Evolutionary conservation across 2,888 invertebrate genomes (phyloP).

Genomic region (Celastrina argiolus): DNA sequence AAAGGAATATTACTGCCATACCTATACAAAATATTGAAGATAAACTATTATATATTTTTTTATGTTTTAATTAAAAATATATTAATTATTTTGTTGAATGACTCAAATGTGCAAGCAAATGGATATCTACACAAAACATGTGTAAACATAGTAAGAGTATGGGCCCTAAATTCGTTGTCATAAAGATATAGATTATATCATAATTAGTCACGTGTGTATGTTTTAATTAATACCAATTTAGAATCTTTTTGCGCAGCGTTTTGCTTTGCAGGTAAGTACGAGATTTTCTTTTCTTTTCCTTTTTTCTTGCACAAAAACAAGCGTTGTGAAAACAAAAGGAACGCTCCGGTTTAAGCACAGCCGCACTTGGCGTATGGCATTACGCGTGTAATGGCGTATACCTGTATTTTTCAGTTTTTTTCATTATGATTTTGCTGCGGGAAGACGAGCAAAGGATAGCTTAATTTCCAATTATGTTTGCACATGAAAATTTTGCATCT

Average conservation of each 20-base stretch:
- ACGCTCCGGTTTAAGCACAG: conserved; percentile 32
- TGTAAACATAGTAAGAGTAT: background rate
- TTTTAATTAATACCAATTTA: conserved; percentile 17
- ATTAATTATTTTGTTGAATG: too few species aligned
- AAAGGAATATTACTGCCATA: too few species aligned
- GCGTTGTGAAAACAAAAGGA: conserved; percentile 32
- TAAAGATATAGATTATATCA: background rate
- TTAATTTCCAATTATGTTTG: background rate
- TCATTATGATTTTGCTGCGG: background rate
- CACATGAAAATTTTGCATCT: background rate
- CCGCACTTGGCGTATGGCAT: conserved; percentile 30
- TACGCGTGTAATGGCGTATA: conserved; percentile 5
- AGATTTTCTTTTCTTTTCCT: background rate
- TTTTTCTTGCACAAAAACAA: background rate
- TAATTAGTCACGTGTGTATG: background rate
- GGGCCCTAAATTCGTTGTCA: background rate
- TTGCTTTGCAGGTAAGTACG: background rate
- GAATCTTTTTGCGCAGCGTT: background rate
- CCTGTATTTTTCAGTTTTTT: conserved; percentile 1
- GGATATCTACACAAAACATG: too few species aligned
- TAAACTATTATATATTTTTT: too few species aligned
- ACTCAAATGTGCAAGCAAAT: too few species aligned
- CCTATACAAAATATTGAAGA: too few species aligned
- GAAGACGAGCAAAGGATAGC: background rate
- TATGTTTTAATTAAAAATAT: too few species aligned